Evolutionary conservation across 2,888 invertebrate species (phyloP).

Genomic region (Rotaria magnacalcarata): DNA sequence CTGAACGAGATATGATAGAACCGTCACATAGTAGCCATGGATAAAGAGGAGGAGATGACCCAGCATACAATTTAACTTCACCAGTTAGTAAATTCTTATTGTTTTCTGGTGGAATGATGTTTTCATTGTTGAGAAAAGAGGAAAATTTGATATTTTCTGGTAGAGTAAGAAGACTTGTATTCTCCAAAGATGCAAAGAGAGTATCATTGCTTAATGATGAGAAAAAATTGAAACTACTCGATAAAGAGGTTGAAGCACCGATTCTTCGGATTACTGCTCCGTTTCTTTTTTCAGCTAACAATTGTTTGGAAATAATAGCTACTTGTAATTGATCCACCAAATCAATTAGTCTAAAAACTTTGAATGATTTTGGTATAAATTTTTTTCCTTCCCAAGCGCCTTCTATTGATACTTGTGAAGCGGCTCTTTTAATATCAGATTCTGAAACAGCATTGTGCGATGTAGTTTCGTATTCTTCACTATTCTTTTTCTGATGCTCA

Average conservation of each 20-base stretch:
- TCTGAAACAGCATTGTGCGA: neutral
- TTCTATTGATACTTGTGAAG: neutral
- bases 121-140: neutral
- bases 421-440: neutral
- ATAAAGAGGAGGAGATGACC: neutral
- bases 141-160: neutral
- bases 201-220: neutral
- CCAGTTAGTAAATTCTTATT: neutral
- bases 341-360: neutral
- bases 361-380: conserved; percentile 18
- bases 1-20: neutral
- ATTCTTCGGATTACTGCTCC: conserved; percentile 1
- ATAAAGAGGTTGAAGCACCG: neutral
- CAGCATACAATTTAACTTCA: neutral
- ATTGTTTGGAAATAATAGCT: neutral
- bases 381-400: neutral
- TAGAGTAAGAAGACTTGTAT: neutral
- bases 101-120: too few relatives aligned
- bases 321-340: neutral
- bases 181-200: neutral
- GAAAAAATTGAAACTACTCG: neutral
- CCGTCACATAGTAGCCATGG: conserved; percentile 29
- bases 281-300: neutral
- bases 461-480: neutral
- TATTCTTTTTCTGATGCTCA: neutral